Percentiles rank a stretch among this genome's conserved stretches.
Conservation (phyloP, 1,140 invertebrate genomes). For the Cydia strobilella region DNA sequence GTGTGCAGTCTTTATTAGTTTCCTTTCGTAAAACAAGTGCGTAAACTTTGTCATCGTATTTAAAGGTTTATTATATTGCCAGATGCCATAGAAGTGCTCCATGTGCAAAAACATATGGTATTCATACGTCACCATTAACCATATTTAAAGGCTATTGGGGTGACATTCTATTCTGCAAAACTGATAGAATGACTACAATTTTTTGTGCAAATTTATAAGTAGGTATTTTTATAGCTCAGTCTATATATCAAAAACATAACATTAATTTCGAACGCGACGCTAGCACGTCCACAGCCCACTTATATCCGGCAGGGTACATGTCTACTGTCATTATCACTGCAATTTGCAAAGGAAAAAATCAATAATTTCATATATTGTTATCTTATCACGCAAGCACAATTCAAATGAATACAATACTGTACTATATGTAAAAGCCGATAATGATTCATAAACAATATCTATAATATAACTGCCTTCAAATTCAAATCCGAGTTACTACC, state of each 20-base stretch:
- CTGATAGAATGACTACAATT: too few species aligned
- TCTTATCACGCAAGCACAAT: neutral
- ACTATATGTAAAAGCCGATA: neutral
- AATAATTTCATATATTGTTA: neutral
- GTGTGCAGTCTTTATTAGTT: neutral
- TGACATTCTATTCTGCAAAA: too few species aligned
- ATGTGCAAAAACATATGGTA: neutral
- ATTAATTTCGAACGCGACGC: neutral
- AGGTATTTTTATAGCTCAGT: too few species aligned
- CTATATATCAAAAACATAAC: neutral
- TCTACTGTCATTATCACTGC: neutral
- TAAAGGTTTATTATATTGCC: neutral
- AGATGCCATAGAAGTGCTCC: neutral
- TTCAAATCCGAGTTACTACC: too few species aligned
- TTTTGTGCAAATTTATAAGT: too few species aligned
- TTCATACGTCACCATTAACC: neutral
- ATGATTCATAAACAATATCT: constrained; percentile 5
- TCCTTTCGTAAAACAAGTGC: neutral
- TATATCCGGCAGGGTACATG: neutral
- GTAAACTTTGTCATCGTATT: neutral
- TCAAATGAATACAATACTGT: neutral
- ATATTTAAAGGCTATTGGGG: neutral
- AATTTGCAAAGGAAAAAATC: constrained; percentile 14
- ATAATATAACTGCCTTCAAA: neutral
- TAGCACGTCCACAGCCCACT: neutral